phyloP scores from a whole-genome alignment of 2,888 invertebrate species.

The Panzeria rudis region DNA sequence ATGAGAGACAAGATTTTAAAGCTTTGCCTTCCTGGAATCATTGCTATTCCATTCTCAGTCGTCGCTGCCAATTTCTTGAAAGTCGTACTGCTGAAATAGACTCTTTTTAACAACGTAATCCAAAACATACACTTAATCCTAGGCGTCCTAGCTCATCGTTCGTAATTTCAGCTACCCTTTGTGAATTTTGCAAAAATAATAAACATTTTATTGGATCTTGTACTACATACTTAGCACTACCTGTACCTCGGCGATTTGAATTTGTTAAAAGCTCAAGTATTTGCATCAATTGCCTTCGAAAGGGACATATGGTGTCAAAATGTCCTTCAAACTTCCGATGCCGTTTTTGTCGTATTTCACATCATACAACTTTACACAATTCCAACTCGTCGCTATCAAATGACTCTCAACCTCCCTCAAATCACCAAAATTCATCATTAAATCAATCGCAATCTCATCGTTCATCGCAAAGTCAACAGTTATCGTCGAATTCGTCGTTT shows the following conservation, averaged over 20 bases:
- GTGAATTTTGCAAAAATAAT: constrained; percentile 20
- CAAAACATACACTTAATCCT: neutral
- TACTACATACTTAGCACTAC: neutral
- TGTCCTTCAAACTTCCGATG: constrained; percentile 5
- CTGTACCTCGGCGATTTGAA: constrained; percentile 7
- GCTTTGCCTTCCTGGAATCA: constrained; percentile 39
- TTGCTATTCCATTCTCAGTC: constrained; percentile 3
- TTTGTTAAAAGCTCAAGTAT: neutral
- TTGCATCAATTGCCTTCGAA: constrained; percentile 30
- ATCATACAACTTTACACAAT: constrained; percentile 4
- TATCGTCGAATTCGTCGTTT: neutral
- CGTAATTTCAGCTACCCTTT: neutral
- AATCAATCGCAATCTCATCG: too few relatives aligned
- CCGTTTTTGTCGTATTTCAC: constrained; percentile 6
- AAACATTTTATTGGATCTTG: constrained; percentile 16
- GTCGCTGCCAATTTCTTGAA: constrained; percentile 35
- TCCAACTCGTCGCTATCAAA: neutral
- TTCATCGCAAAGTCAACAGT: neutral
- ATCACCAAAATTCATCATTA: too few relatives aligned
- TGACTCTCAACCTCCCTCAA: neutral
- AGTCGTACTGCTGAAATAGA: constrained; percentile 5
- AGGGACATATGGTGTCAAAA: neutral
- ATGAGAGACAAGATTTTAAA: constrained; percentile 38
- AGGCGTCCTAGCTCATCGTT: constrained; percentile 8
- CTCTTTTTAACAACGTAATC: neutral